Evolutionary conservation across 2,888 invertebrate species (phyloP), one percentile per base, ranked within the genome.

Genomic region (Arctia plantaginis): DNA sequence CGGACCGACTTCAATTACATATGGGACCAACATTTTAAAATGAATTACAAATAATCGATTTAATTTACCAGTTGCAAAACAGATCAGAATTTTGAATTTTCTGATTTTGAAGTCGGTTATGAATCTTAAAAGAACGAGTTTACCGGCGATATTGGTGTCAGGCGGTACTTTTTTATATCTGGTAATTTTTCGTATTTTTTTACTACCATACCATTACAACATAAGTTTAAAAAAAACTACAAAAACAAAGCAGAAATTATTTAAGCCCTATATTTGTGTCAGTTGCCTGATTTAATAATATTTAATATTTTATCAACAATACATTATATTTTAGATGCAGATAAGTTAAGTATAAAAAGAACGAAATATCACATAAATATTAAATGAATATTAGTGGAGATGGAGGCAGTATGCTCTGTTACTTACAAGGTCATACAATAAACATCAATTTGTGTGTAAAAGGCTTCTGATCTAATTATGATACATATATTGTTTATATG

Each of bases 11-110:
- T 62, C 62, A 62, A 62, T 8, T 30, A 30, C 62, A 62, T 18
- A 62, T 30, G 62, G 62, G 62, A 62, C 62, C 62, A 62, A 62
- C n/a, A 62, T 30, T 62, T 62, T 30, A 12, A 27, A 62, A 62
- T 27, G 59, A 59, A 27, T 13, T 10, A 59, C 27, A 18, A 62
- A 62, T 59, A 12, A 59, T 27, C 27, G 8, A 27, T 59, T 4
- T 27, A 30, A 30, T 18, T 27, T 62, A n/a, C n/a, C n/a, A 59
- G 18, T 0, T 15, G 30, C 15, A 27, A 35, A 27, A 27, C 12
- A 59, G 6, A 27, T 4, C 0, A 15, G 59, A 3, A 59, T 30
- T 30, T 27, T 13, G n/a, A n/a, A n/a, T 15, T 27, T 59, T 59
- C 7, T 59, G 27, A n/a, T 55, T 30, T 30, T 59, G 27, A 59